Percentiles rank a stretch among this genome's conserved stretches.
Evolutionary conservation across 1,140 invertebrate genomes (phyloP).

Genomic region (Xylocopa sonorina): DNA sequence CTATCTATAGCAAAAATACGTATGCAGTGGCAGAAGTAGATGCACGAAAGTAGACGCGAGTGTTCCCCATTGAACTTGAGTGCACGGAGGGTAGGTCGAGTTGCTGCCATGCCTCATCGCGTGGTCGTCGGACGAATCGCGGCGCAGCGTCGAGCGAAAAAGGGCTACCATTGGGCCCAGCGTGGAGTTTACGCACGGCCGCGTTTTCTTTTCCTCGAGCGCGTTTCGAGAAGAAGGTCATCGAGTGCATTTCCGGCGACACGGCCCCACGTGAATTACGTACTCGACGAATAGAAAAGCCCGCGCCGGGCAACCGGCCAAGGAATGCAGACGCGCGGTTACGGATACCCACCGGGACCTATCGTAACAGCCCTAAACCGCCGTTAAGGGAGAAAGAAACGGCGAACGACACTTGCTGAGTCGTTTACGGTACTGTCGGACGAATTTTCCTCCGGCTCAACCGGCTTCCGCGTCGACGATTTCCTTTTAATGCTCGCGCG

Average conservation of each 20-base stretch:
- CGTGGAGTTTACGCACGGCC: conserved; percentile 47
- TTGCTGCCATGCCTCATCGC: no score
- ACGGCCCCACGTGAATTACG: conserved; percentile 67
- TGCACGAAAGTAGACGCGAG: no score
- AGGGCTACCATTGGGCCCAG: no score
- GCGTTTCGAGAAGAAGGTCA: conserved; percentile 61
- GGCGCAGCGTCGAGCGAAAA: no score
- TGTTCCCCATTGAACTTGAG: no score
- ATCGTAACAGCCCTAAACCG: conserved; percentile 66
- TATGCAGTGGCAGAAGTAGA: no score
- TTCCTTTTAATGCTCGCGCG: no score
- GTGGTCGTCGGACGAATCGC: no score
- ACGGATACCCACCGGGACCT: conserved; percentile 55
- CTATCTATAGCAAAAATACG: no score
- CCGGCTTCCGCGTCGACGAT: no score
- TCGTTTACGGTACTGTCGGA: neutral
- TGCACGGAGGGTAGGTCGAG: no score
- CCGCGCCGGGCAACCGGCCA: conserved; percentile 69
- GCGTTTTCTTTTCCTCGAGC: conserved; percentile 26
- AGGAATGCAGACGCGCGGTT: conserved; percentile 72
- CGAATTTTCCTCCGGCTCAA: no score
- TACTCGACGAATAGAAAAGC: conserved; percentile 72
- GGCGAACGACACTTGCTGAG: conserved; percentile 2
- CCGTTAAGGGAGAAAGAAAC: neutral
- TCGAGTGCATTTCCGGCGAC: conserved; percentile 35